These are phyloP conservation scores for Lutjanus erythropterus DNA, from an alignment of 2,113 vertebrate species.

Conservation along the genomic window DNA sequence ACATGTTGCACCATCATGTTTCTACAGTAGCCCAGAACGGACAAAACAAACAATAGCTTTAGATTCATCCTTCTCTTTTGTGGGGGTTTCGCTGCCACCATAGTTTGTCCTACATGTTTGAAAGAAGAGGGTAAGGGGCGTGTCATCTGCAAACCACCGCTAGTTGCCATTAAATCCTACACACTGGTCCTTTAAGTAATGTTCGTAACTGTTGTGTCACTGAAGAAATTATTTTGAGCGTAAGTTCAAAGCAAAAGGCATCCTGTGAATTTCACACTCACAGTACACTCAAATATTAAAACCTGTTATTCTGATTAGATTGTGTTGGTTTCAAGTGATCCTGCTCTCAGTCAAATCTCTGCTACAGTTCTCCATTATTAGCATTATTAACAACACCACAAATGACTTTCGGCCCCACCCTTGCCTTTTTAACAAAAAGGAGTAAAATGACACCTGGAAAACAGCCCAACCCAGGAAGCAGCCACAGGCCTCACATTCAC, in stretches of 20 bases:
- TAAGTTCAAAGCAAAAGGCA: background rate
- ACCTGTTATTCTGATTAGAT: background rate
- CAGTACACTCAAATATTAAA: background rate
- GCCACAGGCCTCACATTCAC: slow-evolving; percentile 14
- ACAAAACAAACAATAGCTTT: too few species aligned
- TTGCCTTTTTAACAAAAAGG: slow-evolving; percentile 40
- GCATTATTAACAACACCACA: background rate
- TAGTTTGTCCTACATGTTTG: too few species aligned
- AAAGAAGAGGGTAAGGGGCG: too few species aligned
- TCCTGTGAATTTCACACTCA: background rate
- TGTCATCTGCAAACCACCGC: too few species aligned
- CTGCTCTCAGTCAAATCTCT: background rate
- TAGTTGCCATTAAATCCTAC: too few species aligned
- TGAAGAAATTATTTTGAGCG: background rate
- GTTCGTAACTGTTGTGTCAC: background rate
- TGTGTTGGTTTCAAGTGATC: background rate
- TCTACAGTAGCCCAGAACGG: too few species aligned
- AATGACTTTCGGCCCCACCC: slow-evolving; percentile 23
- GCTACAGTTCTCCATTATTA: slow-evolving; percentile 2
- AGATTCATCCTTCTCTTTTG: too few species aligned
- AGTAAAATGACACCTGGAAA: slow-evolving; percentile 62
- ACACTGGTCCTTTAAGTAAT: background rate
- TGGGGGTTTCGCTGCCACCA: too few species aligned
- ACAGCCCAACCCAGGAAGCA: slow-evolving; percentile 32
- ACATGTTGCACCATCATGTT: too few species aligned